Evolutionary conservation across 2,797 vertebrate species (phyloP).

Genomic region (Trematomus bernacchii): DNA sequence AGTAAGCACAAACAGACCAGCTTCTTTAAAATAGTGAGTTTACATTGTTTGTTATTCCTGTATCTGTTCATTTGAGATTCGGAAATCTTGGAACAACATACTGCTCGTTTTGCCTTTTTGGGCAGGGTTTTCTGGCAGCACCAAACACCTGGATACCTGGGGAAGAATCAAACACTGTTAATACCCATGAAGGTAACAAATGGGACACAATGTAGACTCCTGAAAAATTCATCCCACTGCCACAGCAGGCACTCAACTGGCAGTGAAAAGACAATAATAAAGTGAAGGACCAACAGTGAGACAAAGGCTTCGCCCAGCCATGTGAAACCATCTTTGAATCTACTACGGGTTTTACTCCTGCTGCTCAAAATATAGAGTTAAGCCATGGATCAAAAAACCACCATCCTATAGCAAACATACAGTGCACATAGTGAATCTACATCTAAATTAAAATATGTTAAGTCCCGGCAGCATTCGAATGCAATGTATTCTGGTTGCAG

Average conservation of each 20-base stretch:
- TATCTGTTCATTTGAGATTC: background rate
- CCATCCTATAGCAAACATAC: constrained; percentile 19
- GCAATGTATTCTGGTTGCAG: constrained; percentile 76
- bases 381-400: constrained; percentile 8
- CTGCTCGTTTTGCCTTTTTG: constrained; percentile 6
- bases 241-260: constrained; percentile 48
- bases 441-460: constrained; percentile 71
- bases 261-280: constrained; percentile 67
- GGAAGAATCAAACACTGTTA: constrained; percentile 64
- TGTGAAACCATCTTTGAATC: constrained; percentile 53
- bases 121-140: constrained; percentile 54
- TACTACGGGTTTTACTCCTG: constrained; percentile 27
- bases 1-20: background rate
- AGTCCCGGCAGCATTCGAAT: constrained; percentile 62
- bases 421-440: constrained; percentile 41
- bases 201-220: constrained; percentile 55
- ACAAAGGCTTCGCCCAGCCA: constrained; percentile 43
- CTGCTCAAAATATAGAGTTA: constrained; percentile 14
- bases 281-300: constrained; percentile 54
- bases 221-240: constrained; percentile 71
- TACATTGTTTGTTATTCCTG: constrained; percentile 5
- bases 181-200: constrained; percentile 64
- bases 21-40: background rate
- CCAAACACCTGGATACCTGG: constrained; percentile 55
- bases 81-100: constrained; percentile 1